phyloP scores from a whole-genome alignment of 2,888 invertebrate species.

The Callyntrura sp. region DNA sequence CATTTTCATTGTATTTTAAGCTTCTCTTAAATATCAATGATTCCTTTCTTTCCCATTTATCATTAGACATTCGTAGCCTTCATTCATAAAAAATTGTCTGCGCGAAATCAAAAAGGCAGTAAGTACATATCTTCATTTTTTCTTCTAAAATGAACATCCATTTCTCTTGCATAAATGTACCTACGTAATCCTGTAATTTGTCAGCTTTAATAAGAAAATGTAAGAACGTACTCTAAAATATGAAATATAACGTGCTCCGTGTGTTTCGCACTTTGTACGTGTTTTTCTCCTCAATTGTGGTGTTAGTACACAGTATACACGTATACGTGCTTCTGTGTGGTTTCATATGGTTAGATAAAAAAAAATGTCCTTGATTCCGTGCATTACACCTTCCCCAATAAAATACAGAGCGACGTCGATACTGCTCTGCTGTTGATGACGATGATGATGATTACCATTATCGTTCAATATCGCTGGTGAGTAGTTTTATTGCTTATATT shows the following conservation, averaged over 20 bases:
- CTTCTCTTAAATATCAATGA: too few species aligned
- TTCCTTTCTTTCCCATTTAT: too few species aligned
- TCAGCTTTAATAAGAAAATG: too few species aligned
- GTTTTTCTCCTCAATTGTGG: neutral
- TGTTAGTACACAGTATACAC: neutral
- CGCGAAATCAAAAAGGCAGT: neutral
- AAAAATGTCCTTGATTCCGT: conserved; percentile 83
- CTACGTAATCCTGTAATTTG: too few species aligned
- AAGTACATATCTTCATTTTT: neutral
- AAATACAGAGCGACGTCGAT: conserved; percentile 6
- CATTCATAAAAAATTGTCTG: too few species aligned
- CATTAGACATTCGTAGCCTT: too few species aligned
- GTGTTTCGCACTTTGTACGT: neutral
- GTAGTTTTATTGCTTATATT: conserved; percentile 19
- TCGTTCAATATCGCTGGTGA: conserved; percentile 27
- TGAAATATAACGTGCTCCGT: too few species aligned
- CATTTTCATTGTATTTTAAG: too few species aligned
- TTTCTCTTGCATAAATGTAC: too few species aligned
- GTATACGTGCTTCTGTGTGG: conserved; percentile 23
- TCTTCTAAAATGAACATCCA: neutral
- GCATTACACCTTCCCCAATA: conserved; percentile 82
- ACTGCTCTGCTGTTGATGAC: neutral
- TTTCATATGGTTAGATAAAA: conserved; percentile 59
- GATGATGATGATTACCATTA: conserved; percentile 44
- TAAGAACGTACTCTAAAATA: too few species aligned